Conservation (phyloP, 2,888 invertebrate genomes). For the Dendrolimus pini region DNA sequence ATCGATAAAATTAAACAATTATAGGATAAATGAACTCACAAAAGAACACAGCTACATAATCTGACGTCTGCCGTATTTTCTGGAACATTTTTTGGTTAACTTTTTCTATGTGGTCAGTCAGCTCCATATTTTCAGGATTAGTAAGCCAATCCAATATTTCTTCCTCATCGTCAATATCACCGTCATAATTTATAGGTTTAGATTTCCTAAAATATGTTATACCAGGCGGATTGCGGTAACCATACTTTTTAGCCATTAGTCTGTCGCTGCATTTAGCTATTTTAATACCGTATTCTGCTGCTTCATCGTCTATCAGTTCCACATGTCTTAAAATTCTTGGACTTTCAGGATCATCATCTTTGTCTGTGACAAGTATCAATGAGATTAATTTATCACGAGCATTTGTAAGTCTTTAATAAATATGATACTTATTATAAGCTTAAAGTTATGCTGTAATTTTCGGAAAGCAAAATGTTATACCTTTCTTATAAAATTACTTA, state of each 20-base stretch:
- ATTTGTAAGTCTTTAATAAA: too few relatives aligned
- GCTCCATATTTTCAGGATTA: slow-evolving; percentile 95
- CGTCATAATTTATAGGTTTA: slow-evolving; percentile 93
- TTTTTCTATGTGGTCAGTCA: slow-evolving; percentile 93
- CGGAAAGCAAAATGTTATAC: not conserved
- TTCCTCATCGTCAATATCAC: slow-evolving; percentile 94
- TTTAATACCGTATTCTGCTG: slow-evolving; percentile 93
- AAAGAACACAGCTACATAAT: slow-evolving; percentile 94
- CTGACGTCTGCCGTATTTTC: slow-evolving; percentile 90
- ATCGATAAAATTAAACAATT: too few relatives aligned
- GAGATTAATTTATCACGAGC: too few relatives aligned
- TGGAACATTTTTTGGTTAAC: slow-evolving; percentile 96
- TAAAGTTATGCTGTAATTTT: not conserved
- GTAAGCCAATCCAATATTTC: slow-evolving; percentile 95
- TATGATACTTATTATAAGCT: not conserved
- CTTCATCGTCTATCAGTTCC: slow-evolving; percentile 94
- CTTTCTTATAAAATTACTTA: slow-evolving; percentile 75
- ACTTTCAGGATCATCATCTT: slow-evolving; percentile 88
- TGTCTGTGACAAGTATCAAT: slow-evolving; percentile 69
- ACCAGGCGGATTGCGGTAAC: slow-evolving; percentile 92
- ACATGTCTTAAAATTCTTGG: slow-evolving; percentile 89
- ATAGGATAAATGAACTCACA: slow-evolving; percentile 79
- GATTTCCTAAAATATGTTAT: slow-evolving; percentile 93
- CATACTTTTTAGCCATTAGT: slow-evolving; percentile 95
- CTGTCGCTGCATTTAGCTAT: slow-evolving; percentile 91